phyloP scores from a whole-genome alignment of 2,888 invertebrate genomes.

The Tipula helvola region DNA sequence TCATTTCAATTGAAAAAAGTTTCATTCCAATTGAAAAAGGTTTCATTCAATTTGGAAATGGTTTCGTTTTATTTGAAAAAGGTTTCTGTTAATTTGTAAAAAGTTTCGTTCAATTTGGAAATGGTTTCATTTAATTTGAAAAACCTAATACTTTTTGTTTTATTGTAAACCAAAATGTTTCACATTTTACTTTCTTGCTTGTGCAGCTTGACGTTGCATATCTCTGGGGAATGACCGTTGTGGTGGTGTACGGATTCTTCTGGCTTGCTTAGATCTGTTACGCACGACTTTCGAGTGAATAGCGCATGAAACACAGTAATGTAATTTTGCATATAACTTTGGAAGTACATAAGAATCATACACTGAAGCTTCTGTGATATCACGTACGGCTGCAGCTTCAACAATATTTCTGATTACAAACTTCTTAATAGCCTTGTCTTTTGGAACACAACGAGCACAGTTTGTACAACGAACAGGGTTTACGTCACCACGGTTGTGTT shows the following conservation, averaged over 20 bases:
- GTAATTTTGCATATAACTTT: slow-evolving; percentile 96
- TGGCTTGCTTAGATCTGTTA: slow-evolving; percentile 93
- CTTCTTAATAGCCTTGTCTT: slow-evolving; percentile 99
- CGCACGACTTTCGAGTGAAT: slow-evolving; percentile 99
- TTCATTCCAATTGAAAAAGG: too few species aligned
- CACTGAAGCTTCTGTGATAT: slow-evolving; percentile 95
- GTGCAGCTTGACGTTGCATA: slow-evolving; percentile 48
- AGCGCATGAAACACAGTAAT: slow-evolving; percentile 99
- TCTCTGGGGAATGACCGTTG: slow-evolving; percentile 76
- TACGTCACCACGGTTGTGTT: slow-evolving; percentile 98
- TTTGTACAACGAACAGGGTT: slow-evolving; percentile 98
- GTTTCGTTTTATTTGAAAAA: too few species aligned
- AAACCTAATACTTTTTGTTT: too few species aligned
- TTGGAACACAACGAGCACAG: slow-evolving; percentile 97
- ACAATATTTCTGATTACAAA: slow-evolving; percentile 99
- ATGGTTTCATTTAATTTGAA: too few species aligned
- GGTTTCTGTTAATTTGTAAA: too few species aligned
- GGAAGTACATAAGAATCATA: slow-evolving; percentile 90
- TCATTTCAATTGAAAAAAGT: too few species aligned
- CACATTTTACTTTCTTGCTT: slow-evolving; percentile 46
- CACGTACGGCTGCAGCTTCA: slow-evolving; percentile 96
- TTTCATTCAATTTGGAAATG: too few species aligned
- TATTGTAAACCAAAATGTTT: not conserved
- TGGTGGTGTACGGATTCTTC: slow-evolving; percentile 94
- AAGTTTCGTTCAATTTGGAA: too few species aligned